phyloP scores from a whole-genome alignment of 1,140 invertebrate species.

The Chionoecetes opilio region DNA sequence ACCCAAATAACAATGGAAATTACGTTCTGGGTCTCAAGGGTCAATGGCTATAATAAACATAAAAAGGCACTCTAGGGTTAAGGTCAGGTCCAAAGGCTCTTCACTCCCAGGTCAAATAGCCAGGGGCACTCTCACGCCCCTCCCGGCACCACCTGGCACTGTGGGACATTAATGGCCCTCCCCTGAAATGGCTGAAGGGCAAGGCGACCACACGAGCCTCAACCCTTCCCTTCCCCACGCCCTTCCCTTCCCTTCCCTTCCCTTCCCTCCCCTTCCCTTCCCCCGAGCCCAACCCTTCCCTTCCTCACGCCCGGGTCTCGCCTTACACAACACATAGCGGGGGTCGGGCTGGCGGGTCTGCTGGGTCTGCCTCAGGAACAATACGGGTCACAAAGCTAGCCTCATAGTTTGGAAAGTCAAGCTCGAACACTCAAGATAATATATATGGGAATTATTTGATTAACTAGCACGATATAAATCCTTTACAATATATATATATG shows the following conservation, averaged over 20 bases:
- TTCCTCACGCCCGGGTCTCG: neutral
- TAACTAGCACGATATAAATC: too few relatives aligned
- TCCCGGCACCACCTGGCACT: neutral
- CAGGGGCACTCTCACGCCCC: neutral
- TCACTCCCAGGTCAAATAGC: too few relatives aligned
- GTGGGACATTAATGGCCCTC: conserved; percentile 16
- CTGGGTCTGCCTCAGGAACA: neutral
- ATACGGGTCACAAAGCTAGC: neutral
- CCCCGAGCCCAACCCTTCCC: neutral
- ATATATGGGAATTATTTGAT: too few relatives aligned
- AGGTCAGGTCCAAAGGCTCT: too few relatives aligned
- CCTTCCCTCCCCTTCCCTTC: neutral
- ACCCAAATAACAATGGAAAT: too few relatives aligned
- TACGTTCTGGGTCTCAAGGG: too few relatives aligned
- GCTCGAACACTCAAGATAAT: too few relatives aligned
- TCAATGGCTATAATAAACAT: too few relatives aligned
- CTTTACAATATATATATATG: too few relatives aligned
- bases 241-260: too few relatives aligned
- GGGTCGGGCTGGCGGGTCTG: neutral
- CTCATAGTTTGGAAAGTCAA: neutral
- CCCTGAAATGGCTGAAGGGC: neutral
- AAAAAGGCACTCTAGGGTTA: too few relatives aligned
- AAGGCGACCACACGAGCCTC: neutral
- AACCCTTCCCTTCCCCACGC: neutral
- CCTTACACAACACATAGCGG: neutral